Evolutionary conservation across 1,140 invertebrate genomes (phyloP).

Genomic region (Triops longicaudatus): DNA sequence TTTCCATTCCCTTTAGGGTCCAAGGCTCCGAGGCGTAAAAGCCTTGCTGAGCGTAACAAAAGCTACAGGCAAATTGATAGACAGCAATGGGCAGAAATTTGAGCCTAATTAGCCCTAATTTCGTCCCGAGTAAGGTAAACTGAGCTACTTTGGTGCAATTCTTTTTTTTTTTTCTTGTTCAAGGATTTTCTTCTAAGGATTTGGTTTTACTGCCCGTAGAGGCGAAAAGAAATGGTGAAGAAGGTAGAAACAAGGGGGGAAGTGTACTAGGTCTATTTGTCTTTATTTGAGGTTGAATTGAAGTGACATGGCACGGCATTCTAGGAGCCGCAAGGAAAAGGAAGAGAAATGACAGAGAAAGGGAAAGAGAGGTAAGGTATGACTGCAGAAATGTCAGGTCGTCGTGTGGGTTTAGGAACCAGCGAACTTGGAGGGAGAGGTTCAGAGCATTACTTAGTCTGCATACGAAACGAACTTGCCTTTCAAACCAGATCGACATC

Average conservation of each 20-base stretch:
- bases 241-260: not conserved
- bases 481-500: not conserved
- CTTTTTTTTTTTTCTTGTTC: too few relatives aligned
- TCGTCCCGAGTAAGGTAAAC: too few relatives aligned
- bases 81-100: too few relatives aligned
- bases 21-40: too few relatives aligned
- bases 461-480: slow-evolving; percentile 5
- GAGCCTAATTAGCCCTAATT: too few relatives aligned
- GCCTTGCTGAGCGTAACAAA: too few relatives aligned
- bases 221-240: not conserved
- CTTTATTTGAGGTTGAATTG: slow-evolving; percentile 8
- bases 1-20: not conserved
- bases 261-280: not conserved
- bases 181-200: too few relatives aligned
- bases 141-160: too few relatives aligned
- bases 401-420: not conserved
- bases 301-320: not conserved
- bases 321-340: not conserved
- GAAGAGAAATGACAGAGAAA: not conserved
- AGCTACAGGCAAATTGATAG: too few relatives aligned
- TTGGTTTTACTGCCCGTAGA: too few relatives aligned
- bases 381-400: slow-evolving; percentile 11
- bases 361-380: slow-evolving; percentile 1
- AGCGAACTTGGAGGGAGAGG: not conserved
- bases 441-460: not conserved